A percentile compares a stretch with the other conserved stretches of the same genome.
Conservation (phyloP, 2,888 invertebrate species). For the Coenonympha arcania region DNA sequence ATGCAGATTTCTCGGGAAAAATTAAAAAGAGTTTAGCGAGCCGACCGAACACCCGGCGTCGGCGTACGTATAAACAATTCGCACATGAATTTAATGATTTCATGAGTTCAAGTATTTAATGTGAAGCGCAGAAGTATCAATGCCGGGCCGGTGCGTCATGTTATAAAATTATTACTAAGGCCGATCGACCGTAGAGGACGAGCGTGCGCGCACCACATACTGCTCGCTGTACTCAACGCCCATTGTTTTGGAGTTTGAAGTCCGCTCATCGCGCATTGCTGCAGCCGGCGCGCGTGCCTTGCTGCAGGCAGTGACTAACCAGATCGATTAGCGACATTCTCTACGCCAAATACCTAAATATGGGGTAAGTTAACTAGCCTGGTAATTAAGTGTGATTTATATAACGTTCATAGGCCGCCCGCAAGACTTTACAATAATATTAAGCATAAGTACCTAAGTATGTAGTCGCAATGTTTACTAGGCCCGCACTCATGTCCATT, state of each 20-base stretch:
- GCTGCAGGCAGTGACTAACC: neutral
- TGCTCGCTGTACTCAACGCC: neutral
- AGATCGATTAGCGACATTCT: neutral
- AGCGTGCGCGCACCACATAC: neutral
- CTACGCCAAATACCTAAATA: neutral
- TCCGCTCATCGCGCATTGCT: too few species aligned
- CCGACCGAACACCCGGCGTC: slow-evolving; percentile 14
- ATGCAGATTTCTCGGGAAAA: slow-evolving; percentile 56
- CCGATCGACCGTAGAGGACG: neutral
- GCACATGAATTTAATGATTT: neutral
- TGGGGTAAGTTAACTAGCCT: too few species aligned
- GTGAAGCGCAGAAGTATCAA: neutral
- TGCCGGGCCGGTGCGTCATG: neutral
- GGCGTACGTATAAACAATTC: neutral
- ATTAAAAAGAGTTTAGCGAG: slow-evolving; percentile 34
- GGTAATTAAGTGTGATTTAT: too few species aligned
- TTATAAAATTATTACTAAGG: neutral
- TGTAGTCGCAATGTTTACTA: too few species aligned
- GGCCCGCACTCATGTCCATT: too few species aligned
- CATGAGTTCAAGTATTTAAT: neutral
- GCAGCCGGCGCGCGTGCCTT: neutral
- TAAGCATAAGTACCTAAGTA: too few species aligned
- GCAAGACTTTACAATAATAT: too few species aligned
- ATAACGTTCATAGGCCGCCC: too few species aligned
- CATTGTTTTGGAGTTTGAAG: too few species aligned